A percentile compares a stretch with the other conserved stretches of the same genome.
Evolutionary conservation across 2,113 vertebrate species (phyloP).

Genomic region (Podarcis muralis): DNA sequence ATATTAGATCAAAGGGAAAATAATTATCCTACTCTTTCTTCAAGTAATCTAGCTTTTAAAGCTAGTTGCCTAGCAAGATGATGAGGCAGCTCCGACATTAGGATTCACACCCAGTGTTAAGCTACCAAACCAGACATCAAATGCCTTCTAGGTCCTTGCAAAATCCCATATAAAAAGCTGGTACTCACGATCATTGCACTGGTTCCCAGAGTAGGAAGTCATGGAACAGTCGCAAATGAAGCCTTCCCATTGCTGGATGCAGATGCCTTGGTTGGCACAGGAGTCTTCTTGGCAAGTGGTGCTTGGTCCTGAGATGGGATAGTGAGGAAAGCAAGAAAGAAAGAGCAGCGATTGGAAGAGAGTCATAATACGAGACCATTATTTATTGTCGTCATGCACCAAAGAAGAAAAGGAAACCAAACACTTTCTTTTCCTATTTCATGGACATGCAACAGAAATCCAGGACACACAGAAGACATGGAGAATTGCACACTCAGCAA

Average conservation of each 20-base stretch:
- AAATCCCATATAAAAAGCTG: background rate
- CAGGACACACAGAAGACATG: conserved; percentile 50
- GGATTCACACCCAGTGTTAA: background rate
- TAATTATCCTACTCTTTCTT: background rate
- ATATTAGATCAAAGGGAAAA: background rate
- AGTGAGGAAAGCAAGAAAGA: conserved; percentile 35
- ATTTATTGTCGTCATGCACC: conserved; percentile 30
- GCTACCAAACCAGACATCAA: background rate
- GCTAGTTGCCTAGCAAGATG: background rate
- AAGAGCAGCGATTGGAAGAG: conserved; percentile 7
- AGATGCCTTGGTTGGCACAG: conserved; percentile 94
- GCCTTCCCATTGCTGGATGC: conserved; percentile 98
- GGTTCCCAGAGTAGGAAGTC: conserved; percentile 93
- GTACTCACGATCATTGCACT: conserved; percentile 98
- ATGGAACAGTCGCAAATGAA: conserved; percentile 98
- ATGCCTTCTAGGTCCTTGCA: conserved; percentile 3
- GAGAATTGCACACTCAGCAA: conserved; percentile 60
- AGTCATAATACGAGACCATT: background rate
- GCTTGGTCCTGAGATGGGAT: conserved; percentile 84
- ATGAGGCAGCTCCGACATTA: background rate
- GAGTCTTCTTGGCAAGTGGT: conserved; percentile 98
- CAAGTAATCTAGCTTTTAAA: conserved; percentile 1
- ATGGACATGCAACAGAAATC: conserved; percentile 63
- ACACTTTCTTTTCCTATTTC: conserved; percentile 33
- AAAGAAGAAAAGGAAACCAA: conserved; percentile 50